Conservation (phyloP, 2,113 vertebrate genomes). For the Psilopsiagon aurifrons region DNA sequence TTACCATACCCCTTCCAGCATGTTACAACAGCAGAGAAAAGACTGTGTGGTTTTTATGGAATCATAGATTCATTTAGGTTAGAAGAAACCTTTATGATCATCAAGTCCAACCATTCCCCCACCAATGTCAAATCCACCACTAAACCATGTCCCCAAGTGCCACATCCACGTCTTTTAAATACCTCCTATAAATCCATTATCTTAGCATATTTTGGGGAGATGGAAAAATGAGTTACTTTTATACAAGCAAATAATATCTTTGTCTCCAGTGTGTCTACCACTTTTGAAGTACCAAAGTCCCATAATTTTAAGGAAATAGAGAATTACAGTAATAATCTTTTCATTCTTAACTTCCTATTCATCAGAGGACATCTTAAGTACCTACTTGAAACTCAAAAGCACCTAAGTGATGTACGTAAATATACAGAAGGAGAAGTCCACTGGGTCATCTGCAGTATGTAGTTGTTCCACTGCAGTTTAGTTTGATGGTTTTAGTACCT, state of each 20-base stretch:
- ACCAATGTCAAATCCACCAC: background rate
- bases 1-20: background rate
- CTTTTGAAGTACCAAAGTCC: background rate
- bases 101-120: background rate
- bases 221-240: background rate
- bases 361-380: background rate
- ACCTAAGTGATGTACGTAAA: background rate
- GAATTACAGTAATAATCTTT: background rate
- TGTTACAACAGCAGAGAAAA: background rate
- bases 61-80: background rate
- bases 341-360: background rate
- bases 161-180: background rate
- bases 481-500: background rate
- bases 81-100: background rate
- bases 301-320: background rate
- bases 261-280: background rate
- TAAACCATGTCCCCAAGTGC: background rate
- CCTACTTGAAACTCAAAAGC: background rate
- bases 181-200: background rate
- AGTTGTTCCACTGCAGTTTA: background rate
- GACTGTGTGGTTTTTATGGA: background rate
- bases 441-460: accelerated
- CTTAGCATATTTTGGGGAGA: background rate
- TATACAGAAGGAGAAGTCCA: background rate
- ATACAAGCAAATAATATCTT: background rate